Base-by-base conservation (phyloP, 2,113 vertebrate species). In the Chaenogobius annularis region DNA sequence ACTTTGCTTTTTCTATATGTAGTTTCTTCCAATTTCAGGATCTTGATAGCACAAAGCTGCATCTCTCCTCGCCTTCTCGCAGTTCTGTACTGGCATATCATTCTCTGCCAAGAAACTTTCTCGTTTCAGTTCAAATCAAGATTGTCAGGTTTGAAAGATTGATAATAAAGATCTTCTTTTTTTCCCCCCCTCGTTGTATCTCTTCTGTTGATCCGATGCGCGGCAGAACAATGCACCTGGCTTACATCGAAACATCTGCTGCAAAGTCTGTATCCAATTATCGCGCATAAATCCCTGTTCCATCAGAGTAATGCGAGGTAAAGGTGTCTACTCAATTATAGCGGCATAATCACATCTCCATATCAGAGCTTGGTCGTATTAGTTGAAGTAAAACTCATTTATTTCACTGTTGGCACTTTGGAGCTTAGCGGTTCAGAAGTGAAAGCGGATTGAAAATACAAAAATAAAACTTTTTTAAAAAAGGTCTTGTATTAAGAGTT, bases 131-230 rank as follows among this genome's bases (percentile, higher is more conserved):
- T 84, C 79, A 61, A 85, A 81, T 76, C 63, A 73, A 86, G 77
- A 87, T 81, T 81, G 81, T 86, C 83, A 83, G 80, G 58, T 86
- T 89, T 78, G 70, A 84, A 83, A 78, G 75, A 74, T 68, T 83
- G 58, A 91, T 26, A 92, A 91, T 92, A 90, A 92, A 92, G 83
- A 87, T 84, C 83, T 79, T 86, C 66, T 59, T 86, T 74, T 84
- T 90, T 78, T 76, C 80, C 14, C 61, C 26, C 26, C 31, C 23
- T 48, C 4, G 62, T 61, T 23, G 26, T 71, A 55, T 23, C 31
- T 43, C 61, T 43, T 43, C 9, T 63, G 61, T 63, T 61, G 23
- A 61, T 61, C 58, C 58, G 7, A 7, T 5, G 26, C 17, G 35
- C 61, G 17, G 35, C 19, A n/a, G 31, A 63, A 63, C 61, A 63